A percentile compares a stretch with the other conserved stretches of the same genome.
phyloP scores from a whole-genome alignment of 2,888 invertebrate genomes.

The Apomyelois bistriatella region DNA sequence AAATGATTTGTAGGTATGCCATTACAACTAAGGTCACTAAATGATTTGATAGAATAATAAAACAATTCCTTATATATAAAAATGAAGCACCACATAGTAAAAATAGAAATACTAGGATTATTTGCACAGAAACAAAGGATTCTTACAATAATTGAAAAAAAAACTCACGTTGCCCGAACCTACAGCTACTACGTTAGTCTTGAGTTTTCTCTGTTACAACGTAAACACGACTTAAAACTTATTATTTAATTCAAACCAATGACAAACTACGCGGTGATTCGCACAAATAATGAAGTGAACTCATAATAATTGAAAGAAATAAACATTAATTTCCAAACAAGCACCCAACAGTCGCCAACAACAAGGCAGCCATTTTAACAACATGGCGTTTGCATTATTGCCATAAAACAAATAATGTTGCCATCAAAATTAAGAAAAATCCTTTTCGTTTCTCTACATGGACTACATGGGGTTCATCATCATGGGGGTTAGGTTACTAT shows the following conservation, averaged over 20 bases:
- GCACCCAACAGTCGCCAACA: constrained; percentile 75
- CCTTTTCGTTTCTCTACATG: too few relatives aligned
- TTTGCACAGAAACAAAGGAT: constrained; percentile 22
- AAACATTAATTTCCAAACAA: constrained; percentile 71
- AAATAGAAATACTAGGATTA: not conserved
- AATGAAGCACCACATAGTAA: not conserved
- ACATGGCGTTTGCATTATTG: constrained; percentile 50
- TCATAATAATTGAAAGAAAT: constrained; percentile 62
- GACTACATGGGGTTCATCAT: too few relatives aligned
- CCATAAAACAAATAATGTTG: constrained; percentile 21
- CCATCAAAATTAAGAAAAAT: constrained; percentile 29
- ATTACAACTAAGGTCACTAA: not conserved
- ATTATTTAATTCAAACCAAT: constrained; percentile 45
- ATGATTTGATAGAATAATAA: not conserved
- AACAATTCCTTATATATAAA: not conserved
- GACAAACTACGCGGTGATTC: constrained; percentile 31
- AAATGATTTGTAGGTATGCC: not conserved
- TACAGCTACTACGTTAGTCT: constrained; percentile 31
- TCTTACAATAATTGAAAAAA: constrained; percentile 29
- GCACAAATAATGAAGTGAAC: constrained; percentile 43
- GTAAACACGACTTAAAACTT: constrained; percentile 29
- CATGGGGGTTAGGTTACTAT: too few relatives aligned
- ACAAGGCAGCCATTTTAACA: constrained; percentile 74
- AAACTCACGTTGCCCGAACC: constrained; percentile 63
- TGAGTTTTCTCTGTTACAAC: constrained; percentile 13